These are phyloP conservation scores for Semicossyphus pulcher DNA, from an alignment of 2,113 vertebrate genomes.

Conservation along the genomic window DNA sequence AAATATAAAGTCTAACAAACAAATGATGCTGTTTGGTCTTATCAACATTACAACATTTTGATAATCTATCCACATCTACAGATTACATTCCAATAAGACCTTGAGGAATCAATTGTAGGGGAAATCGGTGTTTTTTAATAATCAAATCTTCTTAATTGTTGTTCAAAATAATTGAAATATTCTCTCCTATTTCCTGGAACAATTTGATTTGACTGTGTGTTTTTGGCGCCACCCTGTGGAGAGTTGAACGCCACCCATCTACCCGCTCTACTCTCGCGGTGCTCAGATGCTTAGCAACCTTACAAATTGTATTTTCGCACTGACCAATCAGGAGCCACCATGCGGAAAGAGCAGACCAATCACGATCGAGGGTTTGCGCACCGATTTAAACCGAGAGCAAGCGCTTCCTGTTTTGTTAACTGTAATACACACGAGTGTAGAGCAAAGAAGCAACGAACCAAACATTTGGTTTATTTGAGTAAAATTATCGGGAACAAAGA, in stretches of 20 bases:
- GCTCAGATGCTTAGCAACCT: conserved; percentile 69
- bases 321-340: conserved; percentile 70
- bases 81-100: not conserved
- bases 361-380: conserved; percentile 54
- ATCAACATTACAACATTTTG: too few relatives aligned
- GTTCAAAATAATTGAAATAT: too few relatives aligned
- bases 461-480: not conserved
- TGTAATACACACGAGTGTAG: not conserved
- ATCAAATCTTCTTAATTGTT: conserved; percentile 12
- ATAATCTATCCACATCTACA: too few relatives aligned
- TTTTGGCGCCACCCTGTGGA: conserved; percentile 64
- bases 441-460: not conserved
- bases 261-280: conserved; percentile 73
- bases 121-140: not conserved
- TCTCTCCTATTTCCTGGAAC: not conserved
- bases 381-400: conserved; percentile 73
- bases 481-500: not conserved
- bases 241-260: fast-evolving
- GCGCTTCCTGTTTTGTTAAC: conserved; percentile 40
- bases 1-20: too few relatives aligned
- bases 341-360: conserved; percentile 64
- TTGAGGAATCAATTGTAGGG: not conserved
- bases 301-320: not conserved
- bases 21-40: too few relatives aligned
- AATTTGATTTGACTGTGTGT: not conserved